Conservation (phyloP, 1,140 invertebrate species). For the Leucophenga varia region DNA sequence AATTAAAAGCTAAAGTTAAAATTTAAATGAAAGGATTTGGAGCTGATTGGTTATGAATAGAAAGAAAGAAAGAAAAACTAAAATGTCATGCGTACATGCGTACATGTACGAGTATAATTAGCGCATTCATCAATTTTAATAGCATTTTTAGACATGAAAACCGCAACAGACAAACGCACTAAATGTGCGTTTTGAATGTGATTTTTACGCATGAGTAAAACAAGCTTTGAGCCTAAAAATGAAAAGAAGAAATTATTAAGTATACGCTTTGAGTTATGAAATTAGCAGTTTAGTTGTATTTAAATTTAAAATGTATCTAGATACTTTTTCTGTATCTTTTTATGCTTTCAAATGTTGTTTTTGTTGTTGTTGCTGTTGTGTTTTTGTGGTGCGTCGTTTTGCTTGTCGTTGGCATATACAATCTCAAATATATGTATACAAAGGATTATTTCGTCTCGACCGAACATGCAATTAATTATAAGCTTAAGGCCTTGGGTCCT, state of each 20-base stretch:
- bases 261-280: no score
- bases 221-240: slow-evolving; percentile 2
- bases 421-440: slow-evolving; percentile 27
- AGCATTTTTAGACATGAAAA: slow-evolving; percentile 30
- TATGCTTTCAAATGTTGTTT: slow-evolving; percentile 4
- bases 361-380: neutral
- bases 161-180: slow-evolving; percentile 7
- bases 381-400: neutral
- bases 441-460: slow-evolving; percentile 57
- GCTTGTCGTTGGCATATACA: neutral
- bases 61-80: no score
- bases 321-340: neutral
- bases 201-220: slow-evolving; percentile 24
- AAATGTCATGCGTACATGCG: slow-evolving; percentile 10
- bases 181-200: slow-evolving; percentile 4
- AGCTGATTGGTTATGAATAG: no score
- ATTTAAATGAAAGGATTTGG: no score
- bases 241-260: no score
- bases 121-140: slow-evolving; percentile 56
- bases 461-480: slow-evolving; percentile 57
- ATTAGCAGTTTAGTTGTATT: no score
- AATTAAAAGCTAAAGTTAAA: slow-evolving; percentile 27
- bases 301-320: no score
- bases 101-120: slow-evolving; percentile 20
- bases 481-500: slow-evolving; percentile 56